Evolutionary conservation across 2,797 vertebrate genomes (phyloP), one percentile per base, ranked within the genome.

Genomic region (Tinamus major): DNA sequence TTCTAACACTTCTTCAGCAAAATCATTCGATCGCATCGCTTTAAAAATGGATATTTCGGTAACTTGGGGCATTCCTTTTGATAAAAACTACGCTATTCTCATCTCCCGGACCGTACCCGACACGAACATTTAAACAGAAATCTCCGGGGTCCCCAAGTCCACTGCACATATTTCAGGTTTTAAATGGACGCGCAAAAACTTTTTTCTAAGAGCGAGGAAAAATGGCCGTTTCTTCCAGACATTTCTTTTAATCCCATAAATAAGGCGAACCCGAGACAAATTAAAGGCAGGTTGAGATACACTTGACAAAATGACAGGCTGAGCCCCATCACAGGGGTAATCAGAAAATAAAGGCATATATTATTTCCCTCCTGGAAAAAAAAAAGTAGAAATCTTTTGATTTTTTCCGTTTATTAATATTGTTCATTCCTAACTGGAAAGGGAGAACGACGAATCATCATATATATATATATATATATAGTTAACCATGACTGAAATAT

Each of bases 401-500:
- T 55, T 13, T 78, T 42, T 13, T 10, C 8, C 10, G 5, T 48
- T 78, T 59, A 19, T 5, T 3, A 58, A 2, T 3, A 21, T 19
- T 82, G 69, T 83, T 79, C 41, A 27, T 23, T 81, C 27, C 81
- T n/a, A 71, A 71, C 12, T 44, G 44, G 65, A 48, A 61, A 51
- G 65, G 76, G 20, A 29, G 3, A 77, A 19, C 3, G 0, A 8
- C 3, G 7, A 79, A 37, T 18, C 0, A 1, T 56, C 4, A 35
- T 35, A 35, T 35, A 35, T 35, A 35, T 35, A 35, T 35, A 35
- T 35, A 24, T 37, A 31, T 19, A 37, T 27, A 31, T 33, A 51
- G n/a, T 88, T 48, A 42, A 13, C 12, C 33, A 35, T 68, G 6
- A 44, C 23, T 49, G 58, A 64, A 33, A 13, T 27, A 5, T 41